phyloP scores from a whole-genome alignment of 1,140 invertebrate genomes.

The Lethrus apterus region DNA sequence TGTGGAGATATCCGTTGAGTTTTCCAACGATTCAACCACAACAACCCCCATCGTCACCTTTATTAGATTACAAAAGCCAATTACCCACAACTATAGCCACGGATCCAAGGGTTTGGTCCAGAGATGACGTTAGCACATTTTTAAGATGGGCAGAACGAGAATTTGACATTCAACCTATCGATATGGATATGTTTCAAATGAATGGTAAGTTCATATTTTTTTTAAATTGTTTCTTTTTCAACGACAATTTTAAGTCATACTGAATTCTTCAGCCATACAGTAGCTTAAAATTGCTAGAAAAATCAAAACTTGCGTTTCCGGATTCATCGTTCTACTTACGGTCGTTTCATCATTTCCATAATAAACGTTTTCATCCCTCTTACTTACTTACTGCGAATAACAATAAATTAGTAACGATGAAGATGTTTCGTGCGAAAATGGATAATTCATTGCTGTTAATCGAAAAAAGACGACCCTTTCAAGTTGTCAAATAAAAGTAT shows the following conservation, averaged over 20 bases:
- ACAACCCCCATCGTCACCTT: conserved; percentile 56
- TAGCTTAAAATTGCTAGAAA: too few species aligned
- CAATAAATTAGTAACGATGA: too few species aligned
- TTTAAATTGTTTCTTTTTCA: background rate
- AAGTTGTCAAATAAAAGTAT: too few species aligned
- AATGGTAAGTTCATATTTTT: conserved; percentile 61
- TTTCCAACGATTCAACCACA: conserved; percentile 51
- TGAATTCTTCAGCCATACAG: too few species aligned
- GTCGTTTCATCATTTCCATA: too few species aligned
- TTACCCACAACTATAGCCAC: conserved; percentile 70
- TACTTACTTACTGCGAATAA: too few species aligned
- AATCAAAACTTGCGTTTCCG: background rate
- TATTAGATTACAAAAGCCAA: conserved; percentile 80
- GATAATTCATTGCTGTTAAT: too few species aligned
- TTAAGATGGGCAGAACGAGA: conserved; percentile 87
- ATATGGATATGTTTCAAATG: conserved; percentile 94
- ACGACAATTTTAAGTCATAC: background rate
- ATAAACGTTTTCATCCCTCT: too few species aligned
- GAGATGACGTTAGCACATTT: conserved; percentile 84
- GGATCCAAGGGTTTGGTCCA: conserved; percentile 82
- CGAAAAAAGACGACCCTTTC: too few species aligned
- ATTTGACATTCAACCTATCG: conserved; percentile 85
- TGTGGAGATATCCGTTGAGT: conserved; percentile 75
- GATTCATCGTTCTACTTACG: too few species aligned
- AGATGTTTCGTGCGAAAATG: too few species aligned